Conservation (phyloP, 1,140 invertebrate species). For the Drosophila grimshawi region DNA sequence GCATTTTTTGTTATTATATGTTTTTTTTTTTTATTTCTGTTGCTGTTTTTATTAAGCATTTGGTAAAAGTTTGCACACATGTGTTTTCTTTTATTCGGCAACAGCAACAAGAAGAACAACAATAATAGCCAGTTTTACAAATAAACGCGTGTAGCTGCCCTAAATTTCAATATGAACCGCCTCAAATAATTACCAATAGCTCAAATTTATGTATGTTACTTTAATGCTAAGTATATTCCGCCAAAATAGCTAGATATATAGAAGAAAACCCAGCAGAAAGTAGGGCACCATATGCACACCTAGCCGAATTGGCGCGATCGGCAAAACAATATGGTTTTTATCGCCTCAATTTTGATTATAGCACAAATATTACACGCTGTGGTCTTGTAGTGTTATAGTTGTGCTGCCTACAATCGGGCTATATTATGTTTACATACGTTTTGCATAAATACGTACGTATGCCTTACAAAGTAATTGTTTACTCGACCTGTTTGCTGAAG, state of each 20-base stretch:
- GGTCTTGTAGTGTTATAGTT: not conserved
- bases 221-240: slow-evolving; percentile 36
- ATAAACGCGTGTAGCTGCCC: slow-evolving; percentile 75
- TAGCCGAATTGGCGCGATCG: slow-evolving; percentile 40
- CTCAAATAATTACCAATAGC: slow-evolving; percentile 8
- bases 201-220: slow-evolving; percentile 55
- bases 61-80: slow-evolving; percentile 73
- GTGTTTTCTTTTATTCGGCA: slow-evolving; percentile 67
- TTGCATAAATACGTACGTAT: not conserved
- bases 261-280: slow-evolving; percentile 48
- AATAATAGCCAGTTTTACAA: slow-evolving; percentile 67
- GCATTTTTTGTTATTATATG: not conserved
- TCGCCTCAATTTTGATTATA: slow-evolving; percentile 73
- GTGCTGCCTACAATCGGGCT: slow-evolving; percentile 24
- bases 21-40: slow-evolving; percentile 22
- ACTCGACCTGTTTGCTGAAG: slow-evolving; percentile 57
- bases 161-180: slow-evolving; percentile 55
- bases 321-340: slow-evolving; percentile 78
- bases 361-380: slow-evolving; percentile 78
- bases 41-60: slow-evolving; percentile 29
- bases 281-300: slow-evolving; percentile 78
- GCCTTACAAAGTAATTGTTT: slow-evolving; percentile 70
- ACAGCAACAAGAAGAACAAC: slow-evolving; percentile 45
- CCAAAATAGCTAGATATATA: slow-evolving; percentile 23
- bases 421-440: slow-evolving; percentile 26